A percentile compares a stretch with the other conserved stretches of the same genome.
phyloP scores from a whole-genome alignment of 1,140 invertebrate genomes.

The Caenorhabditis inopinata region DNA sequence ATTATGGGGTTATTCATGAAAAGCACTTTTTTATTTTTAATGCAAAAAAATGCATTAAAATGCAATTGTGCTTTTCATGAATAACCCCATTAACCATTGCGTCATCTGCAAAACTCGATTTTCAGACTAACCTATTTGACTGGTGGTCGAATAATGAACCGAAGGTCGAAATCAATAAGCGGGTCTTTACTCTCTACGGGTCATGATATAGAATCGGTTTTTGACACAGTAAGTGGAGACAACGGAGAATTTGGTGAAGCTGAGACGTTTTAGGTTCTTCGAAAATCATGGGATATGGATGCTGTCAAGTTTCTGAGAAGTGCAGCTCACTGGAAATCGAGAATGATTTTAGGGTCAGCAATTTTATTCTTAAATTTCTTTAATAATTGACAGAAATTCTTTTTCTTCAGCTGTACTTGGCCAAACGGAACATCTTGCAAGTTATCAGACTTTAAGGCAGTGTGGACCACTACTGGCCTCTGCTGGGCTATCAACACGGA shows the following conservation, averaged over 20 bases:
- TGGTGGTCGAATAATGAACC: conserved; percentile 55
- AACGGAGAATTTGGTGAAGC: neutral
- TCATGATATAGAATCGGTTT: conserved; percentile 44
- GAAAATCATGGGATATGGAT: conserved; percentile 63
- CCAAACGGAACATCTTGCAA: conserved; percentile 62
- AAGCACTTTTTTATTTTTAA: too few species aligned
- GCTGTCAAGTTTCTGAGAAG: conserved; percentile 61
- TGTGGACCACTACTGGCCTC: conserved; percentile 64
- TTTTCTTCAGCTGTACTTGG: conserved; percentile 52
- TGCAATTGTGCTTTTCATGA: too few species aligned
- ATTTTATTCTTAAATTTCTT: neutral
- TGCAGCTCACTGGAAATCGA: conserved; percentile 61
- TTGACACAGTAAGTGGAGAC: conserved; percentile 49
- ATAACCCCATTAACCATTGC: too few species aligned
- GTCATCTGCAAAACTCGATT: neutral
- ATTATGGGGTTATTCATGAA: neutral
- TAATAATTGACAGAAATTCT: neutral
- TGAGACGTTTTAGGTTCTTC: conserved; percentile 56
- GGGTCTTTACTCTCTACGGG: conserved; percentile 16
- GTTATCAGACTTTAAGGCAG: conserved; percentile 55
- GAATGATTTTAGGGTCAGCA: conserved; percentile 49
- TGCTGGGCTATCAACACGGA: conserved; percentile 66
- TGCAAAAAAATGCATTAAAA: too few species aligned
- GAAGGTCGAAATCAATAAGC: conserved; percentile 38
- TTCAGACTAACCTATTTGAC: conserved; percentile 60